Evolutionary conservation across 2,113 vertebrate genomes (phyloP), one percentile per base, ranked within the genome.

Genomic region (Peromyscus leucopus): DNA sequence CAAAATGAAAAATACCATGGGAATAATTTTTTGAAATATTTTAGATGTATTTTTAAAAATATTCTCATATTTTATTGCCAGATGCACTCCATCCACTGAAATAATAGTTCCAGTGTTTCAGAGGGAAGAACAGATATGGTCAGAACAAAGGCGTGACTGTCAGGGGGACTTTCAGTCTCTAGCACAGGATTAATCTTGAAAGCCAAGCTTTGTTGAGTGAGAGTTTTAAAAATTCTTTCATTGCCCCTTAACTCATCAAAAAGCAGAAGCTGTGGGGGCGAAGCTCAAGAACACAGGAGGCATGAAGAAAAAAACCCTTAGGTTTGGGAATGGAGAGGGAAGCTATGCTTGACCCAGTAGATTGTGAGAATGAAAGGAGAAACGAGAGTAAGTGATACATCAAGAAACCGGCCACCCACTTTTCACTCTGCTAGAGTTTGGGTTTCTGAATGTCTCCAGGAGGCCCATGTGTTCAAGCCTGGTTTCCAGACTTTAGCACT

Each of bases 71-170:
- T 65, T 89, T 90, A 90, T 42, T 94, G 26, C 24, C 24, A 80
- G 61, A 57, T 67, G 61, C 57, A 96, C 59, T 8, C 8, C 19
- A 57, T 48, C 67, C 76, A 63, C 28, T 79, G 65, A 89, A 94
- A 93, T 93, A 97, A 95, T 82, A 61, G 95, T 78, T 93, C 82
- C 71, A 93, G 72, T 94, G 86, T 96, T 94, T 94, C 82, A 93
- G 42, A 85, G 55, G 33, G 26, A 71, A 80, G 42, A 55, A 91
- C 6, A 95, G 92, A 96, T 76, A 96, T 24, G 80, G 31, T 76
- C 65, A 80, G 87, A 97, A 97, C 90, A 95, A 93, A 95, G 82
- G 59, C 48, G 17, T 55, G 48, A 78, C 76, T 96, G 93, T 97
- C 71, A 76, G 76, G 46, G 78, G 42, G 71, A 94, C 84, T 94